Conservation (phyloP, 2,797 vertebrate species). For the Protonibea diacanthus region DNA sequence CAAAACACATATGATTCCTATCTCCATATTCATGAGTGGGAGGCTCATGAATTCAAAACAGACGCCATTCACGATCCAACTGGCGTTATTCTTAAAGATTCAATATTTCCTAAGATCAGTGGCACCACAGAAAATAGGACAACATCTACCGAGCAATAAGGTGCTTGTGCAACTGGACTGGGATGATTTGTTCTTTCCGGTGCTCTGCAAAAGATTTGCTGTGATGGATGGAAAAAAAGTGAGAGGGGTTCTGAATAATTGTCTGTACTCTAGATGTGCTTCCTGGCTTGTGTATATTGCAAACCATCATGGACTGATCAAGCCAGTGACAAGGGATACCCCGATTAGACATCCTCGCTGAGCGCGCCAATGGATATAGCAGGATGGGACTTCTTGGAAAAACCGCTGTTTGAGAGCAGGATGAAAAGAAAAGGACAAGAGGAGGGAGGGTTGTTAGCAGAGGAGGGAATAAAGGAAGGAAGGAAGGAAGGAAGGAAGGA, state of each 20-base stretch:
- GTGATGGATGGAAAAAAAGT: constrained; percentile 48
- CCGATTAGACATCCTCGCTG: constrained; percentile 51
- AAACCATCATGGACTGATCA: constrained; percentile 43
- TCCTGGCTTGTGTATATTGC: constrained; percentile 30
- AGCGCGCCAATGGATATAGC: constrained; percentile 74
- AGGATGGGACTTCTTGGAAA: constrained; percentile 77
- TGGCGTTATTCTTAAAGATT: constrained; percentile 17
- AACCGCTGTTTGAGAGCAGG: constrained; percentile 51
- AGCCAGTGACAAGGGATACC: constrained; percentile 60
- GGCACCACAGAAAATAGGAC: constrained; percentile 23
- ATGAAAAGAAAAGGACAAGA: constrained; percentile 35
- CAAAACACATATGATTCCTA: constrained; percentile 64
- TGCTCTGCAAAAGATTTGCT: constrained; percentile 43
- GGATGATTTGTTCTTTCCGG: constrained; percentile 9
- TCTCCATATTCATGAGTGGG: constrained; percentile 49
- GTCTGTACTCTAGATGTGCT: constrained; percentile 33
- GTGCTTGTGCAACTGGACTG: constrained; percentile 3
- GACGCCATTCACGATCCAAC: constrained; percentile 24
- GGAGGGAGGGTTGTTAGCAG: constrained; percentile 37
- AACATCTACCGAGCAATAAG: constrained; percentile 7
- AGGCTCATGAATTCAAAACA: constrained; percentile 60
- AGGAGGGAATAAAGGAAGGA: constrained; percentile 34
- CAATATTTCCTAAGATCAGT: constrained; percentile 13
- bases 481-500: constrained; percentile 14
- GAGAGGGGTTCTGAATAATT: constrained; percentile 48